Evolutionary conservation across 2,113 vertebrate species (phyloP).

Genomic region (Salvelinus sp.): DNA sequence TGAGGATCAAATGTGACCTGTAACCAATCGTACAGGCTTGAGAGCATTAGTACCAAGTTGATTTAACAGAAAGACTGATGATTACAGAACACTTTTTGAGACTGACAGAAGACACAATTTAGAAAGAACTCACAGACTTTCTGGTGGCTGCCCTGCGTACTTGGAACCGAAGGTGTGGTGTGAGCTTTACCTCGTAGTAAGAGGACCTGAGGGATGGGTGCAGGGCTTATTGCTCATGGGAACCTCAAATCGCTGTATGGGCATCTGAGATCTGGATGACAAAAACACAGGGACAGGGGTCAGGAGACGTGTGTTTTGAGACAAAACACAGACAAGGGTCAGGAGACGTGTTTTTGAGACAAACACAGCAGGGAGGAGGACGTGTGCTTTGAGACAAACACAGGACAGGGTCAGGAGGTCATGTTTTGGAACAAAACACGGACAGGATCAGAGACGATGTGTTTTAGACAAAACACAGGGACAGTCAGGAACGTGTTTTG

Average conservation of each 20-base stretch:
- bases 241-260: slow-evolving; percentile 81
- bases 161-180: slow-evolving; percentile 76
- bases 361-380: background rate
- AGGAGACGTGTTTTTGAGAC: background rate
- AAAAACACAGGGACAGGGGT: slow-evolving; percentile 4
- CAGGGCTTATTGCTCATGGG: slow-evolving; percentile 76
- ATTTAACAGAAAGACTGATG: too few relatives aligned
- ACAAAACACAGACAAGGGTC: too few relatives aligned
- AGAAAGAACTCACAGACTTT: slow-evolving; percentile 70
- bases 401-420: background rate
- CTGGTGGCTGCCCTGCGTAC: slow-evolving; percentile 76
- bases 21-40: background rate
- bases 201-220: slow-evolving; percentile 44
- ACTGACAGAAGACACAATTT: background rate
- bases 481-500: slow-evolving; percentile 43
- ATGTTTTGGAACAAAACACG: too few relatives aligned
- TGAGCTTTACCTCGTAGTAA: slow-evolving; percentile 70
- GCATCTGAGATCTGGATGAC: slow-evolving; percentile 83
- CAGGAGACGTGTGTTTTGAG: too few relatives aligned
- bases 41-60: background rate
- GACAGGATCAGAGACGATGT: too few relatives aligned
- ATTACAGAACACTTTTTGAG: background rate
- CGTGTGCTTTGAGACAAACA: background rate
- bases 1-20: background rate
- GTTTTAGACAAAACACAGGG: slow-evolving; percentile 47